Evolutionary conservation across 2,797 vertebrate species (phyloP), one percentile per base, ranked within the genome.

Genomic region (Muscicapa striata): DNA sequence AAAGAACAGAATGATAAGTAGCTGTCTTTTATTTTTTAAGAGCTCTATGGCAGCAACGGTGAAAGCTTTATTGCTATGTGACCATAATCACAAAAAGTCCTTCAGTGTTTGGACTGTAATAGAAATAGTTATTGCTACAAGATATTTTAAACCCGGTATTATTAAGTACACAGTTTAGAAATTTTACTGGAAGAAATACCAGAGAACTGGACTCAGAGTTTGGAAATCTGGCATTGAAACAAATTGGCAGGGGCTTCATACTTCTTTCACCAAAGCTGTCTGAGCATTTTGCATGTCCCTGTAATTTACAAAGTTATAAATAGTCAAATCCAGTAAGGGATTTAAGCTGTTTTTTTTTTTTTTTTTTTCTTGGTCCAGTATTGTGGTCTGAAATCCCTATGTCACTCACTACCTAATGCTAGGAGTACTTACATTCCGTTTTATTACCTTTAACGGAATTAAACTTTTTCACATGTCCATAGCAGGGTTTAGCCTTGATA

Each of bases 1-100:
- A 17, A 80, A 85, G 64, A 94, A 95, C 26, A 69, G 81, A 94
- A 97, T 94, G 23, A 58, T 95, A 92, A 93, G 51, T 74, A 96
- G 41, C 15, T 82, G 61, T 62, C 76, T 83, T 95, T 81, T 94
- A 92, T 96, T 93, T 94, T 97, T 80, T 84, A 90, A 95, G 64
- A 77, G 23, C 10, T 84, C 15, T 34, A 34, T 75, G 38, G 73
- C 90, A 76, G 45, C 66, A 96, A 32, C 0, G 2, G n/a, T 91
- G 75, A 94, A 97, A 93, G 76, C 24, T 94, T 89, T 66, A 85
- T 61, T 64, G 21, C 41, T 88, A 32, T 84, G 76, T 84, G 43
- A 40, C 61, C 3, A 6, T 64, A 79, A 76, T 82, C 58, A 74
- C 58, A 67, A 72, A 91, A 94, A 29, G 11, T n/a, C 23, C 45